Evolutionary conservation across 2,113 vertebrate genomes (phyloP).

Genomic region (Suncus etruscus): DNA sequence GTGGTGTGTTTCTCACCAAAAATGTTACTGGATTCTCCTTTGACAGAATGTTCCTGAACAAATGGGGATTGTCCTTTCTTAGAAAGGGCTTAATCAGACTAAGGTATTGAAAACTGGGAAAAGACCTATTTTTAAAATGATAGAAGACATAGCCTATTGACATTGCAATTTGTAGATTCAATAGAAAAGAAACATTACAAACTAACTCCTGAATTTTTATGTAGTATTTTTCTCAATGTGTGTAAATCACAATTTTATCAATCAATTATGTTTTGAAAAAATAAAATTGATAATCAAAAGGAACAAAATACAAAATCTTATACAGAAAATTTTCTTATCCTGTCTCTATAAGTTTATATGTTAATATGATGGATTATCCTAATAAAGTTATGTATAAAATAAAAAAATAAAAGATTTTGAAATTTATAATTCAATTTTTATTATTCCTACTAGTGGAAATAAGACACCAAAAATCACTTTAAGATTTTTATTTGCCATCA

Average conservation of each 20-base stretch:
- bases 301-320: background rate
- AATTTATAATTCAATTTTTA: slow-evolving; percentile 41
- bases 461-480: slow-evolving; percentile 21
- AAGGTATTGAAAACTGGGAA: background rate
- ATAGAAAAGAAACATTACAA: slow-evolving; percentile 16
- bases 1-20: too few relatives aligned
- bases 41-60: background rate
- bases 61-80: background rate
- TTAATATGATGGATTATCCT: slow-evolving; percentile 10
- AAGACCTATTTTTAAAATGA: background rate
- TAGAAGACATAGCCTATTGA: background rate
- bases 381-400: slow-evolving; percentile 29
- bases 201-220: background rate
- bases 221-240: background rate
- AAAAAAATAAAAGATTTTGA: slow-evolving; percentile 8
- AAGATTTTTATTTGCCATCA: slow-evolving; percentile 61
- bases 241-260: slow-evolving; percentile 44
- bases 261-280: background rate
- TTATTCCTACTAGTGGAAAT: slow-evolving; percentile 50
- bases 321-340: background rate
- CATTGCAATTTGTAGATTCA: background rate
- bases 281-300: slow-evolving; percentile 1
- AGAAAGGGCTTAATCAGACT: background rate
- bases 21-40: slow-evolving; percentile 20
- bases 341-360: slow-evolving; percentile 1